phyloP scores from a whole-genome alignment of 2,888 invertebrate species.

The Brenthis hecate region DNA sequence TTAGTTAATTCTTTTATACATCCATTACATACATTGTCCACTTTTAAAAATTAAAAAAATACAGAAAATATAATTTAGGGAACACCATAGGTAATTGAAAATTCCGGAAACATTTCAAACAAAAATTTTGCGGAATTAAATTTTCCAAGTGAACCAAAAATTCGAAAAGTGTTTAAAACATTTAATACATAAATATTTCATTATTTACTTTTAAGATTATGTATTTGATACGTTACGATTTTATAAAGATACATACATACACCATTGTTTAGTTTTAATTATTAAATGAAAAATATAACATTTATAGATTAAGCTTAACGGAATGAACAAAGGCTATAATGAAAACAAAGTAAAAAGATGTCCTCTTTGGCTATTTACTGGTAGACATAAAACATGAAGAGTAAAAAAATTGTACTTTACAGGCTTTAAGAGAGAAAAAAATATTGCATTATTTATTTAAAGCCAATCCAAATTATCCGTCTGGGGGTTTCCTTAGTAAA shows the following conservation, averaged over 20 bases:
- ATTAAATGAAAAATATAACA: conserved; percentile 9
- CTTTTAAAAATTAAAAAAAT: neutral
- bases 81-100: too few species aligned
- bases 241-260: conserved; percentile 9
- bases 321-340: conserved; percentile 52
- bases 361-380: conserved; percentile 66
- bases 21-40: conserved; percentile 15
- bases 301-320: conserved; percentile 47
- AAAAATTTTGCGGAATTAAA: too few species aligned
- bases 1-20: conserved; percentile 45
- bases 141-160: too few species aligned
- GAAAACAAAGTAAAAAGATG: conserved; percentile 50
- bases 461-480: neutral
- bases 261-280: conserved; percentile 8
- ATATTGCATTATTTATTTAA: conserved; percentile 7
- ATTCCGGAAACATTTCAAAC: too few species aligned
- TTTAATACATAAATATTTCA: neutral
- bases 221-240: conserved; percentile 4
- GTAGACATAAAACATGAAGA: conserved; percentile 45
- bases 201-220: neutral
- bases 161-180: too few species aligned
- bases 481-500: too few species aligned
- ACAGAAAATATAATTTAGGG: conserved; percentile 2
- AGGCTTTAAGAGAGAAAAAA: conserved; percentile 51
- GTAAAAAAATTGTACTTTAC: conserved; percentile 66